Base-by-base conservation (phyloP, 2,113 vertebrate species). In the Chloroceryle aenea region DNA sequence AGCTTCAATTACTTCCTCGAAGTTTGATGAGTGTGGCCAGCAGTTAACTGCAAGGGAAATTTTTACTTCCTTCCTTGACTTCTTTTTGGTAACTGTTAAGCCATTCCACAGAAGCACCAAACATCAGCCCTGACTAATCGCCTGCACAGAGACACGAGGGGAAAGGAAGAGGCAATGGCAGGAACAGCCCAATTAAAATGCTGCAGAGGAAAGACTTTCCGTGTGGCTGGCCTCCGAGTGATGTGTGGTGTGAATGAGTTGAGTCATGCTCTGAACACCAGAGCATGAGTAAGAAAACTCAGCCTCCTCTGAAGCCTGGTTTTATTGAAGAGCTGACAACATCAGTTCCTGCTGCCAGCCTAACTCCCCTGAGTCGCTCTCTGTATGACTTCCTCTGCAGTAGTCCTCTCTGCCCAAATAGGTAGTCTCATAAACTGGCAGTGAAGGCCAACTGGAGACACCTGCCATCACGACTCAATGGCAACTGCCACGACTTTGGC, bases 1-100 rank as follows among this genome's bases (percentile, higher is more conserved):
- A 75, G 82, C 73, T 94, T 92, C 87, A 93, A 77, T 95, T 94
- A 74, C 92, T 94, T 94, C 91, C 91, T 93, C 87, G 71, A 75
- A 95, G 83, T 88, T 48, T 92, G 67, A 90, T 71, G 69, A 89
- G 23, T 9, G 11, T 69, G 87, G 73, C 87, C 89, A 81, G 52
- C 56, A 68, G 92, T 77, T 89, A 96, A 93, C 68, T 77, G 56
- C 42, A 78, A 81, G 48, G 48, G 45, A 83, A 72, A 75, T 78
- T 76, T 89, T 85, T 77, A 32, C 72, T 87, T 73, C 8, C 10
- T 32, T 58, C 40, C 50, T 82, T 87, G 76, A 80, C 55, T 76
- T 82, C 34, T 53, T 87, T 91, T 84, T 73, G 16, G 45, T 87
- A 83, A 55, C n/a, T 0, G 1, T 23, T 79, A 43, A 86, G 87